Conservation (phyloP, 2,113 vertebrate species). For the Odocoileus virginianus region DNA sequence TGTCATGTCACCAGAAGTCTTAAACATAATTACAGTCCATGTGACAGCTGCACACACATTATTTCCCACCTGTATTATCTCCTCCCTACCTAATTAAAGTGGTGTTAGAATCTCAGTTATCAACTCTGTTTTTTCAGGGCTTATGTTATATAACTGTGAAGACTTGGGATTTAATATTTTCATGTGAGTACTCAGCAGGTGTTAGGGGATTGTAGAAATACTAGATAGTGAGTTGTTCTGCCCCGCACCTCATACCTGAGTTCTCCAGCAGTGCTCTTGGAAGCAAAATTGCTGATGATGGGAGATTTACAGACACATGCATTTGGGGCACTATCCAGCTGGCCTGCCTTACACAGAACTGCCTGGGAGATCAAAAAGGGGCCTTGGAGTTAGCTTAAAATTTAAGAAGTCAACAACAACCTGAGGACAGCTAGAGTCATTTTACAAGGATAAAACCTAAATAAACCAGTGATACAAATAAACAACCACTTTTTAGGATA, state of each 20-base stretch:
- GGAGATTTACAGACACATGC: neutral
- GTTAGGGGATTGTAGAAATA: neutral
- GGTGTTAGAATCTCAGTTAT: conserved; percentile 46
- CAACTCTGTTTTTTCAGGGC: neutral
- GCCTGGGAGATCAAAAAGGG: neutral
- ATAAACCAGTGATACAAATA: neutral
- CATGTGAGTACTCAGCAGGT: neutral
- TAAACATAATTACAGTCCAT: conserved; percentile 39
- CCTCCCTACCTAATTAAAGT: conserved; percentile 54
- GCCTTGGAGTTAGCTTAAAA: conserved; percentile 6
- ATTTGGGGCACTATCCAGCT: neutral
- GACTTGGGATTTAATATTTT: conserved; percentile 14
- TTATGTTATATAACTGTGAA: conserved; percentile 50
- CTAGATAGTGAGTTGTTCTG: neutral
- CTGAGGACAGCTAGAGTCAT: neutral
- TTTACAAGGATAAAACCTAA: neutral
- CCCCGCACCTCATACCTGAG: neutral
- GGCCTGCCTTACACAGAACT: neutral
- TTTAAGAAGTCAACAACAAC: neutral
- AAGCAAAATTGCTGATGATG: neutral
- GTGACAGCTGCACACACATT: conserved; percentile 15
- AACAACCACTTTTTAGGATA: neutral
- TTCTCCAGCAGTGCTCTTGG: neutral
- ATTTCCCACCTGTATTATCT: conserved; percentile 45
- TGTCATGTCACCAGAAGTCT: conserved; percentile 42